These are phyloP conservation scores for Odontocolon sp. DNA, from an alignment of 2,888 invertebrate genomes.

Conservation along the genomic window DNA sequence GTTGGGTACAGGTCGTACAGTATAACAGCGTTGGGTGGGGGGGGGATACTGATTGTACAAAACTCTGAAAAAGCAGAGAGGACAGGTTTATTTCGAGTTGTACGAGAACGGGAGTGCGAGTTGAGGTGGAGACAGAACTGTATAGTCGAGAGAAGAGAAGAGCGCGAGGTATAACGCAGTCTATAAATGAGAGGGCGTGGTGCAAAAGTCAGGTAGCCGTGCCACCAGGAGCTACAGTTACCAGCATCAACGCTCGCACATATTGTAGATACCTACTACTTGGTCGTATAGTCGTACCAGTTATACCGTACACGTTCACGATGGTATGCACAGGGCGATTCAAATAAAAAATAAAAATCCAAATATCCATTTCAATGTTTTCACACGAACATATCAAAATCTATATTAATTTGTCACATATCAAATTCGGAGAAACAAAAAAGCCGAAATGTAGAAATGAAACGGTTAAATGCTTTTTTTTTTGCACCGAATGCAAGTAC, in stretches of 20 bases:
- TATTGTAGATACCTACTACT: slow-evolving; percentile 46
- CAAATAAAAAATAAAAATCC: slow-evolving; percentile 4
- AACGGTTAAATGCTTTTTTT: no score
- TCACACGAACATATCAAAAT: background rate
- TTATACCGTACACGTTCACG: slow-evolving; percentile 18
- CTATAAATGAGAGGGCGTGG: slow-evolving; percentile 62
- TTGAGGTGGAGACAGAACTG: slow-evolving; percentile 6
- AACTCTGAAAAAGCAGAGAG: slow-evolving; percentile 50
- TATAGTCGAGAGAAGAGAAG: slow-evolving; percentile 28
- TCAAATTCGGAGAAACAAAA: no score
- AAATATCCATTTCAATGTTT: background rate
- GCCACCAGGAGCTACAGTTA: slow-evolving; percentile 27
- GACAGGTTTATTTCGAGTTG: slow-evolving; percentile 54
- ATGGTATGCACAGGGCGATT: slow-evolving; percentile 31
- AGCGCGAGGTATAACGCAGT: slow-evolving; percentile 39
- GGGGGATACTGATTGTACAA: slow-evolving; percentile 29
- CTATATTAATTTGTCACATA: no score
- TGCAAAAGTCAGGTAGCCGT: slow-evolving; percentile 58
- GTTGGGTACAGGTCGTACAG: background rate
- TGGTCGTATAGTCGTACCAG: slow-evolving; percentile 23
- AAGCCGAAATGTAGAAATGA: no score
- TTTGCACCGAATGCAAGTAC: no score
- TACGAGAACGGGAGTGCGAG: slow-evolving; percentile 19
- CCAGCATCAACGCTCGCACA: slow-evolving; percentile 52
- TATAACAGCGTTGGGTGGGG: slow-evolving; percentile 5